Conservation (phyloP, 2,113 vertebrate genomes). For the Hassar affinis region DNA sequence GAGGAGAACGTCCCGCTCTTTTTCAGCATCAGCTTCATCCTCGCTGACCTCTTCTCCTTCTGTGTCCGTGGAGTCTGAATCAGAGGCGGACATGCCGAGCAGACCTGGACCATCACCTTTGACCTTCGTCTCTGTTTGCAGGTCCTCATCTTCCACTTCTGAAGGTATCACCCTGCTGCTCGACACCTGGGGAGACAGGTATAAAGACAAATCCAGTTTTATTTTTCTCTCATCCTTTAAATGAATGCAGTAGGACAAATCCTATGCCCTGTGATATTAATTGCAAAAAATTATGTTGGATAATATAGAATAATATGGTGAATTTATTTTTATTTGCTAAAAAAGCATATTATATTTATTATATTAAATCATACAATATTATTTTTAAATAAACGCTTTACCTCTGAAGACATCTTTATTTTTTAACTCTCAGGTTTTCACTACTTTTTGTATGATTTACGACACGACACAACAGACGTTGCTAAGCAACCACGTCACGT, state of each 20-base stretch:
- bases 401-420: background rate
- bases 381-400: background rate
- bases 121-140: background rate
- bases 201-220: background rate
- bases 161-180: background rate
- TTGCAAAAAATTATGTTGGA: too few species aligned
- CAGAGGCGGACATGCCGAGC: constrained; percentile 5
- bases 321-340: too few species aligned
- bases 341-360: too few species aligned
- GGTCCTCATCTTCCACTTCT: background rate
- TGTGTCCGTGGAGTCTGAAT: background rate
- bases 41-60: constrained; percentile 8
- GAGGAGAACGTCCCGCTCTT: background rate
- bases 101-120: background rate
- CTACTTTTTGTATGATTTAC: background rate
- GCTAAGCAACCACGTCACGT: constrained; percentile 13
- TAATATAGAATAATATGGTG: too few species aligned
- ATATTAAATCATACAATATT: background rate
- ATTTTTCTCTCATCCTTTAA: background rate
- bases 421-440: background rate
- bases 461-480: background rate
- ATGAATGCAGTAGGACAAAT: background rate
- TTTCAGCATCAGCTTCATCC: background rate
- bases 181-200: background rate
- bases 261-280: background rate